Evolutionary conservation across 2,888 invertebrate genomes (phyloP).

Genomic region (Osmoderma eremita): DNA sequence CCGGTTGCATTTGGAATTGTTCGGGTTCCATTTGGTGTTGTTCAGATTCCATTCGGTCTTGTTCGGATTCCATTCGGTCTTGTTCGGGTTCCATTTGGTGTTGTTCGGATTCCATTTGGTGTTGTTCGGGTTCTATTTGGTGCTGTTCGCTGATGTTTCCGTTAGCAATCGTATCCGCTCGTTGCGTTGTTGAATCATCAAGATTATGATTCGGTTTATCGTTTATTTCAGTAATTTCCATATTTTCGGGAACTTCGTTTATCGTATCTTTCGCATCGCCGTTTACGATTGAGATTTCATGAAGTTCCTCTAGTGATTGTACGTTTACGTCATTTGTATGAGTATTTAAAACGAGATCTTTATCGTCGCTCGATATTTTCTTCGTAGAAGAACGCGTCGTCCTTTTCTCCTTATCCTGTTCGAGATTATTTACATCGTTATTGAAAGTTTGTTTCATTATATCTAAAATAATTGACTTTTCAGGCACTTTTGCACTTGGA

Average conservation of each 20-base stretch:
- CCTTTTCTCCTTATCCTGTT: constrained; percentile 48
- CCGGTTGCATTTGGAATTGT: background rate
- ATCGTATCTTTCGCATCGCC: constrained; percentile 41
- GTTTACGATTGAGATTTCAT: constrained; percentile 42
- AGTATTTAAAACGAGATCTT: constrained; percentile 23
- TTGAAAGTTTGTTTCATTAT: constrained; percentile 71
- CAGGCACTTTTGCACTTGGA: constrained; percentile 65
- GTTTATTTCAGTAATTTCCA: constrained; percentile 31
- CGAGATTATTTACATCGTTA: constrained; percentile 52
- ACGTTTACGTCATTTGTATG: constrained; percentile 24
- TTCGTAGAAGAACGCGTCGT: constrained; percentile 50
- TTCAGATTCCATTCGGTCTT: constrained; percentile 16
- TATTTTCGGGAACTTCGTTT: constrained; percentile 32
- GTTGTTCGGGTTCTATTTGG: constrained; percentile 23
- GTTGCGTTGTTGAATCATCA: constrained; percentile 10
- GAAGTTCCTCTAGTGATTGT: constrained; percentile 37
- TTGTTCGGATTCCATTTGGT: background rate
- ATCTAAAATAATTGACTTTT: constrained; percentile 66
- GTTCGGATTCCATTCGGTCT: constrained; percentile 17
- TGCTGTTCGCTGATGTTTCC: constrained; percentile 20
- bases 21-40: background rate
- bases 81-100: constrained; percentile 2
- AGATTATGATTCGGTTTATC: constrained; percentile 34
- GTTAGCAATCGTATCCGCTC: background rate
- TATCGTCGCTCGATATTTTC: constrained; percentile 42